A percentile compares a stretch with the other conserved stretches of the same genome.
Conservation (phyloP, 2,113 vertebrate genomes). For the Microcebus jonahi region DNA sequence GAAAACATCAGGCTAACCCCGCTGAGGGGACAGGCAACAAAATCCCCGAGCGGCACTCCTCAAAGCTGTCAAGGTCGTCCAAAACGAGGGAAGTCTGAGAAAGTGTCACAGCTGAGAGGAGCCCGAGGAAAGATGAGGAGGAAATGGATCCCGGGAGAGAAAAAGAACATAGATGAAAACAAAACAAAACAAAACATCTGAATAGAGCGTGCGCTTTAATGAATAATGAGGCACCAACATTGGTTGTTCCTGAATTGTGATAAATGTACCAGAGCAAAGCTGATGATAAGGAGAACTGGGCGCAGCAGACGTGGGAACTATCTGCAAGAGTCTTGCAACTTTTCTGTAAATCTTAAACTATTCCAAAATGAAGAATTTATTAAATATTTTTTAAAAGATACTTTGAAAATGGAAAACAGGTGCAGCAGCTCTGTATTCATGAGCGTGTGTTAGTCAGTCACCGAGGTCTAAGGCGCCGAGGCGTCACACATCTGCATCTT, state of each 20-base stretch:
- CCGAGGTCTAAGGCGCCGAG: not conserved
- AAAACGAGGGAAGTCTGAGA: not conserved
- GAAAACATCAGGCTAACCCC: not conserved
- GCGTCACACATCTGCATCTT: not conserved
- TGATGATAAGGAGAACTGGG: not conserved
- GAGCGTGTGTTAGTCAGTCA: fast-evolving
- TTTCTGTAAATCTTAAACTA: not conserved
- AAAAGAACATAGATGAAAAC: not conserved
- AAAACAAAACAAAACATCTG: not conserved
- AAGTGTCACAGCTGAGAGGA: not conserved
- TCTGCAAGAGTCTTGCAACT: not conserved
- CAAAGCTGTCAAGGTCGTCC: too few species aligned
- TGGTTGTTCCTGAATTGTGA: not conserved
- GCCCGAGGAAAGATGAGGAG: not conserved
- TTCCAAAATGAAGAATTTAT: not conserved
- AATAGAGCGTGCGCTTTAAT: not conserved
- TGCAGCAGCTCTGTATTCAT: not conserved
- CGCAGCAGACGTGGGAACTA: fast-evolving
- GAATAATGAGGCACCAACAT: fast-evolving
- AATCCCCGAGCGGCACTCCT: not conserved
- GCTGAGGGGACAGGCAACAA: not conserved
- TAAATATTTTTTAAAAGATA: not conserved
- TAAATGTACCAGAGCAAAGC: fast-evolving
- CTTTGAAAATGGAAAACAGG: not conserved
- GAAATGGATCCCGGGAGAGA: not conserved